A percentile compares a stretch with the other conserved stretches of the same genome.
Conservation (phyloP, 1,140 invertebrate species). For the Drosophila leontia region DNA sequence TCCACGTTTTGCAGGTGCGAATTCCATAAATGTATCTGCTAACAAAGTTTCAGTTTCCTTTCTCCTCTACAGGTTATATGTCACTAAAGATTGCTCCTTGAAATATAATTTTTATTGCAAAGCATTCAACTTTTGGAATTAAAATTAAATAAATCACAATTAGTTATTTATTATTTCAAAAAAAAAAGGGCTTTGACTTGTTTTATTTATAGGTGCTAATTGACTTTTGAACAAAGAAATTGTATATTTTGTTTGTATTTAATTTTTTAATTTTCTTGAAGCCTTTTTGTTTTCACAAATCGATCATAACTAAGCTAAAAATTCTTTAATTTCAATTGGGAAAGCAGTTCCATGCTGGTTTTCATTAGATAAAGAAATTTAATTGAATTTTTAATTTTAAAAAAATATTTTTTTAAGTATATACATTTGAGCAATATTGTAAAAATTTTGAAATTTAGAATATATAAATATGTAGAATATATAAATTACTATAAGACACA, state of each 20-base stretch:
- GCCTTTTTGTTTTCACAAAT: background rate
- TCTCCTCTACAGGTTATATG: background rate
- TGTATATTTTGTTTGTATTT: background rate
- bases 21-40: slow-evolving; percentile 20
- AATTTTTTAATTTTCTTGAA: background rate
- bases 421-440: too few species aligned
- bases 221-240: background rate
- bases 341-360: background rate
- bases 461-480: background rate
- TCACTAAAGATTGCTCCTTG: background rate
- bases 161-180: background rate
- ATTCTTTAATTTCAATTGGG: background rate
- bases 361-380: background rate
- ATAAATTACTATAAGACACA: background rate
- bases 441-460: too few species aligned
- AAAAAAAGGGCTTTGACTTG: background rate
- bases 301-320: background rate
- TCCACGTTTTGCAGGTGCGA: slow-evolving; percentile 28
- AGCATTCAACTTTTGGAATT: background rate
- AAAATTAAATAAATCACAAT: slow-evolving; percentile 1
- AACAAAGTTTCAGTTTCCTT: slow-evolving; percentile 1
- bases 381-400: too few species aligned
- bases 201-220: background rate
- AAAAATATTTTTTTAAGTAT: too few species aligned
- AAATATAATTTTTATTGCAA: background rate